phyloP scores from a whole-genome alignment of 2,113 vertebrate species.

The Eptatretus burgeri region DNA sequence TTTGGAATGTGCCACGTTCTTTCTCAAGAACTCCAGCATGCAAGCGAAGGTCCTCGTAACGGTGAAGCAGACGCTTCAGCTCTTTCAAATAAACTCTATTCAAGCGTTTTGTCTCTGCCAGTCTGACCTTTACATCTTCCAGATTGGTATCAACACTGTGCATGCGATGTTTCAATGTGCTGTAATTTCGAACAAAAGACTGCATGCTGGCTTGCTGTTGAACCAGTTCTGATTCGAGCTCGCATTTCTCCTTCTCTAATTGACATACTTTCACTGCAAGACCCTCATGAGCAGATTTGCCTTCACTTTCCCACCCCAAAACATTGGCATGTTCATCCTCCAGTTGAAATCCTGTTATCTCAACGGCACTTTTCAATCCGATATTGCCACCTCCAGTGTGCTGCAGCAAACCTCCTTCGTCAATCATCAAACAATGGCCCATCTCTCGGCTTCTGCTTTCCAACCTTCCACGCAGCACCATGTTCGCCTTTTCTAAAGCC shows the following conservation, averaged over 20 bases:
- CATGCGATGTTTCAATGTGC: no score
- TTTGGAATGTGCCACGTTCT: background rate
- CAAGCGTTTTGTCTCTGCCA: background rate
- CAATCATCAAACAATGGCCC: background rate
- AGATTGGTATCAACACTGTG: no score
- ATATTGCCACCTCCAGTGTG: background rate
- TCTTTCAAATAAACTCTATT: background rate
- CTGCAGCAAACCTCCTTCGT: background rate
- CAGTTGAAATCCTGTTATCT: background rate
- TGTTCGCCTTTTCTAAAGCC: background rate
- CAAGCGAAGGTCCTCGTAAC: conserved; percentile 4
- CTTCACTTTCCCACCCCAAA: background rate
- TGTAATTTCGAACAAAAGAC: no score
- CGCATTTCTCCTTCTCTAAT: background rate
- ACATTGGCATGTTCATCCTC: background rate
- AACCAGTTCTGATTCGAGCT: conserved; percentile 1
- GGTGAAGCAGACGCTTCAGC: conserved; percentile 4
- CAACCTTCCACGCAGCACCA: background rate
- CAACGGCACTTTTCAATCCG: background rate
- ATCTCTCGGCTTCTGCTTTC: no score
- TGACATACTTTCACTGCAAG: background rate
- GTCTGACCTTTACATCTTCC: background rate
- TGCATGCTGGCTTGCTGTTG: no score
- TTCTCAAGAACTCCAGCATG: background rate
- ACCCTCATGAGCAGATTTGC: background rate